Base-by-base conservation (phyloP, 2,888 invertebrate genomes). In the Eupithecia abbreviata region DNA sequence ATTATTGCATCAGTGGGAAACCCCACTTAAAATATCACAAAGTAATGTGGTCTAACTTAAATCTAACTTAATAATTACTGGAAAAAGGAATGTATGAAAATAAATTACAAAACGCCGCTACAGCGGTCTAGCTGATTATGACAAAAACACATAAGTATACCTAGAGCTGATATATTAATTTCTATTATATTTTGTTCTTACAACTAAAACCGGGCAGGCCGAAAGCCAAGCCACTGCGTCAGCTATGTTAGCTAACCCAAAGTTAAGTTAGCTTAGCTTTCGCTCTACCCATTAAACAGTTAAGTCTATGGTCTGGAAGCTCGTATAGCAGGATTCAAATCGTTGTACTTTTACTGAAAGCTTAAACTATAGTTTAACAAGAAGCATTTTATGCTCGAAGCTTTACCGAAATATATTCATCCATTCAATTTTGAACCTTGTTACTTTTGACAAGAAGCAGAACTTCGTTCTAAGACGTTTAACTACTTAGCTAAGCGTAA, bases 301-400 rank as follows among this genome's bases (percentile, higher is more conserved):
- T 69, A 49, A 47, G 4, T 18, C 69, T 69, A 69, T 42, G 66
- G 18, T 69, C 70, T 66, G 77, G 74, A 80, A 80, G 80, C 78
- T 78, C 80, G 55, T 73, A 68, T 68, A 72, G 75, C 75, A 72
- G 66, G 55, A 72, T 62, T 45, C 69, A 71, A 69, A 71, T 77
- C 68, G 73, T 78, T 76, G 76, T 76, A 77, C 62, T 77, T 74
- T 74, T 42, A 69, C 55, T 67, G 58, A 66, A 73, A 76, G 72
- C 76, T 72, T 76, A 75, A 55, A 65, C 62, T 80, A 77, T 67
- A 41, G 4, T 58, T 66, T 18, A 45, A 41, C 45, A 68, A 15
- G 51, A 41, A 12, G 75, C 79, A 79, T 79, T 79, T 77, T 66
- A 7, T 77, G 75, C 75, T 69, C 13, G 69, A 68, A 62, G 30